A percentile compares a stretch with the other conserved stretches of the same genome.
Evolutionary conservation across 2,888 invertebrate species (phyloP).

Genomic region (Phalera bucephala): DNA sequence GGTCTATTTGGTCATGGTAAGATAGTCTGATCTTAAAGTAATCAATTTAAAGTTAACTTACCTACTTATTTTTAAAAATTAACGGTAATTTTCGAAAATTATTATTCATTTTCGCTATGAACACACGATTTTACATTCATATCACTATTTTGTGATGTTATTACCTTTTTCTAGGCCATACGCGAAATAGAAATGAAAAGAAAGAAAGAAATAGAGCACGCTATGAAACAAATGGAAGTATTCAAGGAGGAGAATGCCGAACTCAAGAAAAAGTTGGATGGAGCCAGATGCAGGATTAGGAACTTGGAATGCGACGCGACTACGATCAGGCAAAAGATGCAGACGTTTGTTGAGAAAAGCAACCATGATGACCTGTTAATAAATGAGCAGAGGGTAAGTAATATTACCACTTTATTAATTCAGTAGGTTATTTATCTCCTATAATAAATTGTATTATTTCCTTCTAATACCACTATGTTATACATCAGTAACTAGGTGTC

Average conservation of each 20-base stretch:
- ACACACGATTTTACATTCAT: too few relatives aligned
- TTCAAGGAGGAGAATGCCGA: conserved; percentile 83
- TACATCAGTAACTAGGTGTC: not conserved
- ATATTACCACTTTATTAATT: too few relatives aligned
- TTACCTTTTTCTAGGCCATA: conserved; percentile 65
- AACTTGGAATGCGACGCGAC: conserved; percentile 86
- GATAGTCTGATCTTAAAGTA: too few relatives aligned
- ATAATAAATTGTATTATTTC: too few relatives aligned
- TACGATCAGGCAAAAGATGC: conserved; percentile 82
- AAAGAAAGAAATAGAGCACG: conserved; percentile 82
- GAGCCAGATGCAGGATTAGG: conserved; percentile 85
- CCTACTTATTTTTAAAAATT: too few relatives aligned
- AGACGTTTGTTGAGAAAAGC: conserved; percentile 84
- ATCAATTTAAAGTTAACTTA: too few relatives aligned
- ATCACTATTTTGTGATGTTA: too few relatives aligned
- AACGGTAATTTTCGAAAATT: too few relatives aligned
- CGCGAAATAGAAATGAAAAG: conserved; percentile 80
- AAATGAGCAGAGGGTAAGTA: conserved; percentile 82
- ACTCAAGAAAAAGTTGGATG: conserved; percentile 85
- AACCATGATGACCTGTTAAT: conserved; percentile 85
- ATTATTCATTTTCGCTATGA: too few relatives aligned
- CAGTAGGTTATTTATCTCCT: too few relatives aligned
- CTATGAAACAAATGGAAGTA: conserved; percentile 82
- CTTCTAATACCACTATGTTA: too few relatives aligned
- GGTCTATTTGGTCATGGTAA: too few relatives aligned